phyloP scores from a whole-genome alignment of 2,113 vertebrate genomes.

The Passerina amoena region DNA sequence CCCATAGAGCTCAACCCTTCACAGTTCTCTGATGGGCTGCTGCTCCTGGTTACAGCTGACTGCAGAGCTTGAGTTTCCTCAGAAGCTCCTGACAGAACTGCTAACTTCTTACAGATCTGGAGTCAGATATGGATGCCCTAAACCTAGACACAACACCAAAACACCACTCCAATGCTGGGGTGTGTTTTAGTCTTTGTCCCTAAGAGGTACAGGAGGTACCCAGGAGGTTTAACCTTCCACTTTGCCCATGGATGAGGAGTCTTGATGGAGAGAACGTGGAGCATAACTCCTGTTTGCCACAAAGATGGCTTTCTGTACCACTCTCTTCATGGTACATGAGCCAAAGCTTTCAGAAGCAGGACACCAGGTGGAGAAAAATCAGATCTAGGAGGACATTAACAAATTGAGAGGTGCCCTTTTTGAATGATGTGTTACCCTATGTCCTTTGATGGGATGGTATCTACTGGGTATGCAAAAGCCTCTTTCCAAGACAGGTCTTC shows the following conservation, averaged over 20 bases:
- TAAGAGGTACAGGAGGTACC: background rate
- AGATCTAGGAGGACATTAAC: background rate
- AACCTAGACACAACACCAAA: background rate
- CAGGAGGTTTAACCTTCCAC: background rate
- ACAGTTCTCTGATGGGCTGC: background rate
- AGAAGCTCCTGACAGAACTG: background rate
- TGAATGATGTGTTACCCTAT: background rate
- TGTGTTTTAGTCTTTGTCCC: background rate
- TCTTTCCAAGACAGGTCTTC: background rate
- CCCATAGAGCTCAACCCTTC: background rate
- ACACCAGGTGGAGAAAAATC: background rate
- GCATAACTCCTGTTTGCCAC: background rate
- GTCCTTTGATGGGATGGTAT: background rate
- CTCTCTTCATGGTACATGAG: background rate
- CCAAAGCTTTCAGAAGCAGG: background rate
- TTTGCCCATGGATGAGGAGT: background rate
- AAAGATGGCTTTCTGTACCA: background rate
- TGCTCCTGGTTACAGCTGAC: background rate
- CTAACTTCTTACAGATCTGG: background rate
- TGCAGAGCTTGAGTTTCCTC: background rate
- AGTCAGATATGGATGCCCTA: background rate
- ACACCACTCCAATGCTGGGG: background rate
- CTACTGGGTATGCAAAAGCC: background rate
- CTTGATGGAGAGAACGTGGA: background rate
- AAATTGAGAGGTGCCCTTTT: background rate